Evolutionary conservation across 2,888 invertebrate species (phyloP), one percentile per base, ranked within the genome.

Genomic region (Ferrisia virgata): DNA sequence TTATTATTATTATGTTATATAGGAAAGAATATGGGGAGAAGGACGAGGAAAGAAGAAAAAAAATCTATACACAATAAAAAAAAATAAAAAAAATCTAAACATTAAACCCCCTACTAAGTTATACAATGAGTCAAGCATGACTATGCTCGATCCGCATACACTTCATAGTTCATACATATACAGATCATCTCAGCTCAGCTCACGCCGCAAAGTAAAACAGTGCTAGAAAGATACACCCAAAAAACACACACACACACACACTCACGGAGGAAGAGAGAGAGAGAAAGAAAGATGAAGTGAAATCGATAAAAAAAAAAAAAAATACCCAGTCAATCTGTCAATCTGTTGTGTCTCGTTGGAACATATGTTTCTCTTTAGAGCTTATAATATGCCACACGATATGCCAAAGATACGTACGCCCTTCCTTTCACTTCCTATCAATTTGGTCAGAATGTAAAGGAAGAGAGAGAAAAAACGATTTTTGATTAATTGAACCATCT

Each of bases 121-220:
- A n/a, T 76, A 85, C 85, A 84, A 84, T 84, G 84, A 84, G 79
- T 79, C 79, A 40, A 84, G 80, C 79, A 84, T 84, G 84, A 84
- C 84, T 58, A 28, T 84, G 84, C 84, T 79, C 72, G 2, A 33
- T 82, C 18, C 1, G 40, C 31, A 31, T 15, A 33, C 72, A 33
- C 36, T 33, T n/a, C n/a, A n/a, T n/a, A n/a, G n/a, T n/a, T n/a
- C n/a, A n/a, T n/a, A n/a, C n/a, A n/a, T n/a, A 72, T 72, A 72
- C n/a, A 58, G 58, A 58, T 58, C 22, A 58, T 11, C 43, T 22
- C 58, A n/a, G n/a, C n/a, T n/a, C 13, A 25, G 25, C 58, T 22
- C 25, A 13, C 58, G 22, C 9, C 25, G 25, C 39, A 39, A 8
- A 25, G 58, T 47, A 47, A 15, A n/a, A n/a, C n/a, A n/a, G n/a